Evolutionary conservation across 2,113 vertebrate genomes (phyloP).

Genomic region (Amazona guildingii): DNA sequence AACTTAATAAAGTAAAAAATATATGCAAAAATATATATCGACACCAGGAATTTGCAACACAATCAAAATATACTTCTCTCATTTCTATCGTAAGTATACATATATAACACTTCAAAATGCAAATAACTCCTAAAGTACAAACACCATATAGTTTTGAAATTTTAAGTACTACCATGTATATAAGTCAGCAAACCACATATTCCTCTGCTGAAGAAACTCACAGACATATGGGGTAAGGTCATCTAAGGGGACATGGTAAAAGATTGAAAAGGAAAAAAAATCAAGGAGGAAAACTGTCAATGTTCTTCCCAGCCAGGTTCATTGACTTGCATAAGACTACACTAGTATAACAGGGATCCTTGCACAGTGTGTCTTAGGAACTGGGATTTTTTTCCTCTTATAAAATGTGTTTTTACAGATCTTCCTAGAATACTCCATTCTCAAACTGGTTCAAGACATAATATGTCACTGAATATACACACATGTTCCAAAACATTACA

Average conservation of each 20-base stretch:
- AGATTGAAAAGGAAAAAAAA: neutral
- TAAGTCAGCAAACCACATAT: neutral
- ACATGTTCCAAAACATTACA: neutral
- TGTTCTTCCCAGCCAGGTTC: neutral
- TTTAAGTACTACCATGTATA: neutral
- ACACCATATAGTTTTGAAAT: neutral
- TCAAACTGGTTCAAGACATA: neutral
- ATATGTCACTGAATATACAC: neutral
- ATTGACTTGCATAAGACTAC: neutral
- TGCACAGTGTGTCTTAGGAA: neutral
- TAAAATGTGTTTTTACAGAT: neutral
- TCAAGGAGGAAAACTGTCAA: neutral
- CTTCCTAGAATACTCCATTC: neutral
- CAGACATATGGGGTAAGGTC: neutral
- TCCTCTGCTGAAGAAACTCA: neutral
- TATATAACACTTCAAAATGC: neutral
- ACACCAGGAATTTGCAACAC: neutral
- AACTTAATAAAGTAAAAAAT: neutral
- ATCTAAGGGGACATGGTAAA: neutral
- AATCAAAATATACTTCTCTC: neutral
- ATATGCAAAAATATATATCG: neutral
- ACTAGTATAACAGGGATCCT: neutral
- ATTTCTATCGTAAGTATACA: neutral
- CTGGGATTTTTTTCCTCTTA: neutral
- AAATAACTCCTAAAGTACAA: neutral